Evolutionary conservation across 2,797 vertebrate genomes (phyloP).

Genomic region (Sebastes kiyomatsui): DNA sequence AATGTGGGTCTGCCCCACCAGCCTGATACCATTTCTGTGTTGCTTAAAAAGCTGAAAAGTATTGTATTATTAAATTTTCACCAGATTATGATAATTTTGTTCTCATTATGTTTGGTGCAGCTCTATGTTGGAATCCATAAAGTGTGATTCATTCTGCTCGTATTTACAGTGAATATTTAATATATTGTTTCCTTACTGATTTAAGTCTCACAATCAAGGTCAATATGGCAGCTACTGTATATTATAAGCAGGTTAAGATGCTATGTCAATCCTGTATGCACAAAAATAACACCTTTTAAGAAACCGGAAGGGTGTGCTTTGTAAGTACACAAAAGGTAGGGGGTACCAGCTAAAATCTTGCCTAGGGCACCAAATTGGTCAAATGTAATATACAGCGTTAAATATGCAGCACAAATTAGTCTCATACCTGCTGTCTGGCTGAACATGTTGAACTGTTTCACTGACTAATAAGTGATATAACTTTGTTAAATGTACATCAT

Average conservation of each 20-base stretch:
- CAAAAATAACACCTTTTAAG: too few species aligned
- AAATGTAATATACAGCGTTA: neutral
- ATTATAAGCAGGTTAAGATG: too few species aligned
- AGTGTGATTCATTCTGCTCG: neutral
- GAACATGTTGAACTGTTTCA: neutral
- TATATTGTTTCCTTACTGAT: neutral
- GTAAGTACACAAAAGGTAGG: fast-evolving
- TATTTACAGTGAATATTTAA: neutral
- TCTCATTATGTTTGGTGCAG: neutral
- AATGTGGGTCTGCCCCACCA: neutral
- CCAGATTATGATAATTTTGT: conserved; percentile 20
- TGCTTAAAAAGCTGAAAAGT: neutral
- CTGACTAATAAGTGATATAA: neutral
- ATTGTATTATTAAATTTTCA: conserved; percentile 9
- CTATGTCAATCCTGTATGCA: too few species aligned
- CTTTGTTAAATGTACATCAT: neutral
- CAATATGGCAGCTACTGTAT: too few species aligned
- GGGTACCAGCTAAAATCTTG: too few species aligned
- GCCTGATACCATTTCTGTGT: neutral
- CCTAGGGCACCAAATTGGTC: too few species aligned
- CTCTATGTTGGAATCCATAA: neutral
- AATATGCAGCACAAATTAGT: neutral
- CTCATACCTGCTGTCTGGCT: neutral
- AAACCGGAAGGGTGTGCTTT: fast-evolving
- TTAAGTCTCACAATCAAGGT: neutral